These are phyloP conservation scores for Heterodera carotae DNA, from an alignment of 1,140 invertebrate species.

Conservation along the genomic window DNA sequence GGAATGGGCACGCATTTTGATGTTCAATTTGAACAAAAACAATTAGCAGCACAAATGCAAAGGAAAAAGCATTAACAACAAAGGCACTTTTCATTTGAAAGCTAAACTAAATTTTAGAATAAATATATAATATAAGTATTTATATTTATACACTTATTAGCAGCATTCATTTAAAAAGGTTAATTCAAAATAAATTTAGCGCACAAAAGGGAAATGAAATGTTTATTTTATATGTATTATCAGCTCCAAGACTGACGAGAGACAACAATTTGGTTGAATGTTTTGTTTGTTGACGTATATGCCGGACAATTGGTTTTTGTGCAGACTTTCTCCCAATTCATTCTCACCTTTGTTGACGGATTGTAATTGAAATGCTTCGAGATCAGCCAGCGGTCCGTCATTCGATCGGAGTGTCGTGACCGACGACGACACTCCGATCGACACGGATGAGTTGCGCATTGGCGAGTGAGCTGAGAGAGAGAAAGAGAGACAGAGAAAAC, in stretches of 20 bases:
- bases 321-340: neutral
- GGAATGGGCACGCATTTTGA: conserved; percentile 33
- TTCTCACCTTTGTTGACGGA: neutral
- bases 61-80: neutral
- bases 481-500: neutral
- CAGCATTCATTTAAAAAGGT: no score
- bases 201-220: no score
- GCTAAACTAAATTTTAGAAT: no score
- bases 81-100: neutral
- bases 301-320: no score
- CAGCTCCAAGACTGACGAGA: no score
- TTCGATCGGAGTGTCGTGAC: neutral
- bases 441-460: neutral
- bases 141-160: no score
- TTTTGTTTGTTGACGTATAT: no score
- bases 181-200: no score
- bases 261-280: no score
- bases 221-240: no score
- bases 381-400: neutral
- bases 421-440: neutral
- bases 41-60: neutral
- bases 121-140: no score
- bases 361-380: neutral
- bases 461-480: neutral
- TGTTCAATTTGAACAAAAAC: neutral